Conservation (phyloP, 2,113 vertebrate genomes). For the Nettapus auritus region DNA sequence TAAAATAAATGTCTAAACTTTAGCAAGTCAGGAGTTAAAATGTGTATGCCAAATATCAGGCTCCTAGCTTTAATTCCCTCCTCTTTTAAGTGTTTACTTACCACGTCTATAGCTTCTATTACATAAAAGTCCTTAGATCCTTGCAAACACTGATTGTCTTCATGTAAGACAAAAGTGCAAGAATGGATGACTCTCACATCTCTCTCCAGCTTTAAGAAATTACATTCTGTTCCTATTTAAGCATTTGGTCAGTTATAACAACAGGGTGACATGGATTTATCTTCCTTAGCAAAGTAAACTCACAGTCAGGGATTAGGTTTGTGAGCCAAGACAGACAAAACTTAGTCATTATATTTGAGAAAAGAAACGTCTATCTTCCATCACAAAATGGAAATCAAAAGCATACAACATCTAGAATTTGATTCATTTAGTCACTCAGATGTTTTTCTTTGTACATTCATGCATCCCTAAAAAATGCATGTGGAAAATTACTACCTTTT, state of each 20-base stretch:
- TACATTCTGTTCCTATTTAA: not conserved
- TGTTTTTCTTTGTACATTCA: not conserved
- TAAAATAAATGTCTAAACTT: not conserved
- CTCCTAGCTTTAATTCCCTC: not conserved
- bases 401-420: not conserved
- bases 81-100: not conserved
- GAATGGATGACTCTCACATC: not conserved
- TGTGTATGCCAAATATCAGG: not conserved
- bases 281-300: not conserved
- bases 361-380: not conserved
- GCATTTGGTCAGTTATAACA: not conserved
- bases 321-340: not conserved
- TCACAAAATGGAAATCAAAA: not conserved
- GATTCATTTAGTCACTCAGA: not conserved
- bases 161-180: not conserved
- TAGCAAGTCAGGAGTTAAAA: not conserved
- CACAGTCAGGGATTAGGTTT: not conserved
- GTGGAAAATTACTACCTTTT: not conserved
- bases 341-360: not conserved
- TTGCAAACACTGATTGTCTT: not conserved
- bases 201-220: not conserved
- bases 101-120: not conserved
- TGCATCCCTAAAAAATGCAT: not conserved
- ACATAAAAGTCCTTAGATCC: not conserved
- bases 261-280: not conserved